Conservation (phyloP, 2,888 invertebrate genomes). For the Drosophila koepferae region DNA sequence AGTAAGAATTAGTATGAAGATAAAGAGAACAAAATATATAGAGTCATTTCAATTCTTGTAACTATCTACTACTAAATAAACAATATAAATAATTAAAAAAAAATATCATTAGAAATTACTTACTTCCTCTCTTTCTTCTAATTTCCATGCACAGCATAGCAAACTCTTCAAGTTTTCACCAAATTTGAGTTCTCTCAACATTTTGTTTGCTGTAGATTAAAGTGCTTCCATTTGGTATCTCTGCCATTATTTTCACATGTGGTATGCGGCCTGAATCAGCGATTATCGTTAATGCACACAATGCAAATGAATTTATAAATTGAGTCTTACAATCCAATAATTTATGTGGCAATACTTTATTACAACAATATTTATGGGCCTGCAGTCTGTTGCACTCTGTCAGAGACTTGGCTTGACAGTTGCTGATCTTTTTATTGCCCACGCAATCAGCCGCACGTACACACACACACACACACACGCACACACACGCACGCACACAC, state of each 20-base stretch:
- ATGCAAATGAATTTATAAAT: slow-evolving; percentile 56
- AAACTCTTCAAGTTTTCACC: too few relatives aligned
- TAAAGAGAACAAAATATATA: too few relatives aligned
- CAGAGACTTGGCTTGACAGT: slow-evolving; percentile 46
- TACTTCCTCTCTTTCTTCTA: too few relatives aligned
- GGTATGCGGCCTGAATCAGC: slow-evolving; percentile 13
- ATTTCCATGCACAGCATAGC: accelerated
- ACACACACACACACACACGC: slow-evolving; percentile 14
- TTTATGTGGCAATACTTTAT: slow-evolving; percentile 66
- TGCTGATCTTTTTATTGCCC: slow-evolving; percentile 75
- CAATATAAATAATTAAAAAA: too few relatives aligned
- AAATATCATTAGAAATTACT: too few relatives aligned
- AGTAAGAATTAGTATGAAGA: too few relatives aligned
- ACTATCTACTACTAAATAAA: too few relatives aligned
- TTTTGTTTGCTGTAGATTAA: background rate
- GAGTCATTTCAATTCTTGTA: too few relatives aligned
- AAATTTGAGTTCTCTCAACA: background rate
- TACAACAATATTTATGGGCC: slow-evolving; percentile 57
- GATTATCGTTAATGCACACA: slow-evolving; percentile 55
- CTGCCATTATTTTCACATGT: background rate
- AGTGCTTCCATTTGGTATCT: background rate
- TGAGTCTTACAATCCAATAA: slow-evolving; percentile 56
- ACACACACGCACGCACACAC: slow-evolving; percentile 2
- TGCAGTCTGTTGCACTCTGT: slow-evolving; percentile 36
- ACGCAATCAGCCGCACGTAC: slow-evolving; percentile 33